phyloP scores from a whole-genome alignment of 2,797 vertebrate species.

The Iguana delicatissima region DNA sequence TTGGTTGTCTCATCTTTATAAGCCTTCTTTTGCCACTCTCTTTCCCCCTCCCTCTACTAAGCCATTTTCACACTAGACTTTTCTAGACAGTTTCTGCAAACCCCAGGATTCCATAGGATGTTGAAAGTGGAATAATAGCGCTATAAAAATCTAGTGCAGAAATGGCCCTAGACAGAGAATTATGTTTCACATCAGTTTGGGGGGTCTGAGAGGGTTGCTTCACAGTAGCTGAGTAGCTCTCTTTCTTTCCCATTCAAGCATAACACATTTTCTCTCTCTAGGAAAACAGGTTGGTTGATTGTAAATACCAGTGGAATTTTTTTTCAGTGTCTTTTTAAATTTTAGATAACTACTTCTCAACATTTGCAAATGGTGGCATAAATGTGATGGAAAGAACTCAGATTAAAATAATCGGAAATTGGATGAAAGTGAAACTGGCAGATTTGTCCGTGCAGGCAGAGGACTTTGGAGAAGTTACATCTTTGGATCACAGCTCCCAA shows the following conservation, averaged over 20 bases:
- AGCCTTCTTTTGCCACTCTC: background rate
- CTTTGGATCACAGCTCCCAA: too few species aligned
- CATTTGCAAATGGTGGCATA: background rate
- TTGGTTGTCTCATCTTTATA: conserved; percentile 50
- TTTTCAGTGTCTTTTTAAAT: background rate
- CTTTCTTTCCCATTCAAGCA: too few species aligned
- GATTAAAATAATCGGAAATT: background rate
- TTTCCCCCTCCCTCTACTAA: conserved; percentile 47
- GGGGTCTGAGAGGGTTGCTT: background rate
- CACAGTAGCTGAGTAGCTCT: background rate
- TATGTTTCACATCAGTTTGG: conserved; percentile 1
- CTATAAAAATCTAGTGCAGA: too few species aligned
- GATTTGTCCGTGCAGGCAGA: too few species aligned
- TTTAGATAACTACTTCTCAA: background rate
- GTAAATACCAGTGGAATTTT: background rate
- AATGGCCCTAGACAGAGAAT: background rate
- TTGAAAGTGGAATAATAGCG: too few species aligned
- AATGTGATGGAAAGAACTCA: background rate
- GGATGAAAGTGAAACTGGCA: background rate
- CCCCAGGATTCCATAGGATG: too few species aligned
- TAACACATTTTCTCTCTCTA: background rate
- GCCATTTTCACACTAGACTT: too few species aligned
- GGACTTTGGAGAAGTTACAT: too few species aligned
- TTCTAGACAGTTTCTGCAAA: too few species aligned
- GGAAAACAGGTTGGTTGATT: background rate